Percentiles rank a stretch among this genome's conserved stretches.
Evolutionary conservation across 2,888 invertebrate species (phyloP).

Genomic region (Boloria selene): DNA sequence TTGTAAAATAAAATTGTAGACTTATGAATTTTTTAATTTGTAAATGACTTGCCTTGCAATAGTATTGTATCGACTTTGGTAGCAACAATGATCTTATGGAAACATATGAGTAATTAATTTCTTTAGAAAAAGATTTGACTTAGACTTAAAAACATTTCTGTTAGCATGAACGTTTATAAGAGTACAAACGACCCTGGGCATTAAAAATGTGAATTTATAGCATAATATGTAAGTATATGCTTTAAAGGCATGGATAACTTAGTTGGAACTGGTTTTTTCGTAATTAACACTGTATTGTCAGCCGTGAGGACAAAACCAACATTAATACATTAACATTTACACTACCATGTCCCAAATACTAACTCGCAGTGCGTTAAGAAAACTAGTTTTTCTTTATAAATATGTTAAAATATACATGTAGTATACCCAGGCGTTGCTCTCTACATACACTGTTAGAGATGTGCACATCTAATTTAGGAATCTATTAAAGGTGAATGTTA

Average conservation of each 20-base stretch:
- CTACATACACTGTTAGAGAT: neutral
- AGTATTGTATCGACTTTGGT: too few species aligned
- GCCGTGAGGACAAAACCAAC: too few species aligned
- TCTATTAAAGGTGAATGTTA: slow-evolving; percentile 65
- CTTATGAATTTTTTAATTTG: slow-evolving; percentile 1
- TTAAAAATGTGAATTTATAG: neutral
- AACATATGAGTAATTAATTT: too few species aligned
- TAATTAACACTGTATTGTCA: too few species aligned
- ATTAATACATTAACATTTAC: too few species aligned
- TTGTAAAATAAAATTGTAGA: slow-evolving; percentile 2
- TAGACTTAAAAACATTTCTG: too few species aligned
- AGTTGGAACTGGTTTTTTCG: too few species aligned
- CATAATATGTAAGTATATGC: neutral
- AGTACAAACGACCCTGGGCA: neutral
- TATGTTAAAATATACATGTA: neutral
- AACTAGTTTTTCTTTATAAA: neutral
- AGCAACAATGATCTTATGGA: too few species aligned
- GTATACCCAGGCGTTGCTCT: neutral
- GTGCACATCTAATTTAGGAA: slow-evolving; percentile 2
- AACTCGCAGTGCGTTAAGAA: too few species aligned
- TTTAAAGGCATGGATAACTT: neutral
- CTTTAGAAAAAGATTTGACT: too few species aligned
- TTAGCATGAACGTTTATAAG: too few species aligned
- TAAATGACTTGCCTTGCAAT: neutral
- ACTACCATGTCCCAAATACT: too few species aligned